phyloP scores from a whole-genome alignment of 2,888 invertebrate species.

The Melinopterus prodromus region DNA sequence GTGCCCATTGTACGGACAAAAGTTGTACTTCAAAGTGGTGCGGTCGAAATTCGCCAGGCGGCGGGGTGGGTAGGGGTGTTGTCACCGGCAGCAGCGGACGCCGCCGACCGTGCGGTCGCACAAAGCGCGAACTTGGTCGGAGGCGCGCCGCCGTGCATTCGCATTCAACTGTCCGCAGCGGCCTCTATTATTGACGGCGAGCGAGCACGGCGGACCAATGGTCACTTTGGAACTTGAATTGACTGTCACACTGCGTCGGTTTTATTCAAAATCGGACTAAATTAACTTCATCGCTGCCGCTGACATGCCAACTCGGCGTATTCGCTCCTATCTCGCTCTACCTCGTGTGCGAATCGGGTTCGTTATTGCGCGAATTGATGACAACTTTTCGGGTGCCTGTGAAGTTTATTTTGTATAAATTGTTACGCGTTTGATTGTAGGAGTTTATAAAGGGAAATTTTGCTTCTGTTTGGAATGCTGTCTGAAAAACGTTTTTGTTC shows the following conservation, averaged over 20 bases:
- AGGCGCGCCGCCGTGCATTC: conserved; percentile 36
- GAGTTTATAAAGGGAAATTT: background rate
- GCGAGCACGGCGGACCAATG: conserved; percentile 46
- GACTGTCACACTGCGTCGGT: conserved; percentile 52
- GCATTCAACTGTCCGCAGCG: conserved; percentile 54
- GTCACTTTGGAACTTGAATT: conserved; percentile 58
- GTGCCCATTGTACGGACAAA: background rate
- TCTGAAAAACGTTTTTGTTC: too few species aligned
- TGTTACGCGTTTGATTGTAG: background rate
- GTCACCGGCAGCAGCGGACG: conserved; percentile 33
- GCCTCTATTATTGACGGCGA: conserved; percentile 49
- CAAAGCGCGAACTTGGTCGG: conserved; percentile 54
- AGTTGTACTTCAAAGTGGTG: conserved; percentile 21
- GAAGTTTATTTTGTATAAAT: background rate
- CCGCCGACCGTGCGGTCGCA: conserved; percentile 38
- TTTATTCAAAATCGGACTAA: conserved; percentile 46
- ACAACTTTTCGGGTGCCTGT: background rate
- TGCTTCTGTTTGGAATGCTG: background rate
- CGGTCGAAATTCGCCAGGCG: conserved; percentile 31
- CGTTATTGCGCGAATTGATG: background rate
- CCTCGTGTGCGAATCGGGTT: background rate
- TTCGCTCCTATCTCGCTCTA: background rate
- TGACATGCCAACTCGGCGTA: conserved; percentile 32
- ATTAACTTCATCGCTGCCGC: conserved; percentile 43
- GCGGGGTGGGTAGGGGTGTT: conserved; percentile 26